These are phyloP conservation scores for Papio anubis DNA, from an alignment of 2,113 vertebrate genomes.

Conservation along the genomic window DNA sequence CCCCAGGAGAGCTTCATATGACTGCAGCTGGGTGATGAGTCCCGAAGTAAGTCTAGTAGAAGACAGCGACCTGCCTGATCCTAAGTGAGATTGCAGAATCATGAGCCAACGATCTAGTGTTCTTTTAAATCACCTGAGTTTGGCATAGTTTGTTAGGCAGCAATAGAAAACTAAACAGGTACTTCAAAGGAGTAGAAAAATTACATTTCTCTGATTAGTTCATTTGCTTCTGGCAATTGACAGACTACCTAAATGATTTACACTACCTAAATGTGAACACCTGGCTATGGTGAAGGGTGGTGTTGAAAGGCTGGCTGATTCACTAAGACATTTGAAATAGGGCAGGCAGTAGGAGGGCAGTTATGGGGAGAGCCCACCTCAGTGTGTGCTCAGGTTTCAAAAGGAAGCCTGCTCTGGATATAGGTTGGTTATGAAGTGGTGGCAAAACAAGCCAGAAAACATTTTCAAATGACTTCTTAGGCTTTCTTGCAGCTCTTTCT, in stretches of 20 bases:
- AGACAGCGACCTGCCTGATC: background rate
- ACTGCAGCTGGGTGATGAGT: fast-evolving
- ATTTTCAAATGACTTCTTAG: background rate
- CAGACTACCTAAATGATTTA: background rate
- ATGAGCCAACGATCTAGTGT: background rate
- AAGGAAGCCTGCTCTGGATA: background rate
- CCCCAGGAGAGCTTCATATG: background rate
- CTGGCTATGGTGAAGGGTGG: no score
- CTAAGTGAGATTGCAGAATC: background rate
- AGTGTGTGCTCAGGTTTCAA: background rate
- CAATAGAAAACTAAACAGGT: background rate
- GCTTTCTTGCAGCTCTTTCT: background rate
- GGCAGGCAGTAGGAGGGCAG: background rate
- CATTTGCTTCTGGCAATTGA: background rate
- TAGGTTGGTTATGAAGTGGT: background rate
- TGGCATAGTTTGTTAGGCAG: background rate
- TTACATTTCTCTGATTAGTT: background rate
- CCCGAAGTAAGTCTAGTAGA: background rate
- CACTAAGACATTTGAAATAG: background rate
- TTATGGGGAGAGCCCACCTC: background rate
- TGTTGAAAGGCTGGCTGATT: background rate
- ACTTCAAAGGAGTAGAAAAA: background rate
- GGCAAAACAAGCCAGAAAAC: background rate
- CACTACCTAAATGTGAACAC: background rate
- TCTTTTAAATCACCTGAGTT: background rate